A percentile compares a stretch with the other conserved stretches of the same genome.
These are phyloP conservation scores for Catonia carolina DNA, from an alignment of 2,888 invertebrate genomes.

Conservation along the genomic window DNA sequence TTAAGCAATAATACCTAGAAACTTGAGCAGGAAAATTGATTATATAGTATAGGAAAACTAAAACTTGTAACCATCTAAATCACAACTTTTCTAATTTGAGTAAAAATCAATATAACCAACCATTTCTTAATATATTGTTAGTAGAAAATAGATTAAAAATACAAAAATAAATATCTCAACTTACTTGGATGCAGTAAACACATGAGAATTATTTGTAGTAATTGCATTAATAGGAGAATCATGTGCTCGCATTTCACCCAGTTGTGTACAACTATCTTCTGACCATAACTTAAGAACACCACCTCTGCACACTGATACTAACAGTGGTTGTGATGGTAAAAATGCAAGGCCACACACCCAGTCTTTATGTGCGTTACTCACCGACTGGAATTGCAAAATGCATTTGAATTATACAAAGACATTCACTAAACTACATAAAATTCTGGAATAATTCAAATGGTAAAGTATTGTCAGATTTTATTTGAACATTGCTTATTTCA, in stretches of 20 bases:
- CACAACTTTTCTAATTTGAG: no score
- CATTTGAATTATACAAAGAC: neutral
- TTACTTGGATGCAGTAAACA: constrained; percentile 81
- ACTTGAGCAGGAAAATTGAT: no score
- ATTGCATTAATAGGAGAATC: constrained; percentile 61
- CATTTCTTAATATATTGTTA: no score
- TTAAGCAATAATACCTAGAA: no score
- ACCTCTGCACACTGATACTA: constrained; percentile 70
- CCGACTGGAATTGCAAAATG: constrained; percentile 47
- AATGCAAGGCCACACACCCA: constrained; percentile 70
- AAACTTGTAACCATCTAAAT: no score
- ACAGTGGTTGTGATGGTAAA: constrained; percentile 48
- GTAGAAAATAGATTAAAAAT: no score
- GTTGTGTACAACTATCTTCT: constrained; percentile 54
- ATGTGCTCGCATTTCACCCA: constrained; percentile 63
- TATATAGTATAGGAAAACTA: no score
- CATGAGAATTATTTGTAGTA: constrained; percentile 54
- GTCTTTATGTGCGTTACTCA: constrained; percentile 80
- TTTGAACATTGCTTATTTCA: neutral
- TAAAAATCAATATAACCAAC: no score
- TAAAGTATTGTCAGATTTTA: neutral
- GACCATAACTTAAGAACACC: constrained; percentile 72
- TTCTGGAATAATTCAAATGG: neutral
- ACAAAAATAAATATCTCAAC: no score
- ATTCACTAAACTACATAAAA: neutral